Evolutionary conservation across 2,888 invertebrate genomes (phyloP).

Genomic region (Caenorhabditis uteleia): DNA sequence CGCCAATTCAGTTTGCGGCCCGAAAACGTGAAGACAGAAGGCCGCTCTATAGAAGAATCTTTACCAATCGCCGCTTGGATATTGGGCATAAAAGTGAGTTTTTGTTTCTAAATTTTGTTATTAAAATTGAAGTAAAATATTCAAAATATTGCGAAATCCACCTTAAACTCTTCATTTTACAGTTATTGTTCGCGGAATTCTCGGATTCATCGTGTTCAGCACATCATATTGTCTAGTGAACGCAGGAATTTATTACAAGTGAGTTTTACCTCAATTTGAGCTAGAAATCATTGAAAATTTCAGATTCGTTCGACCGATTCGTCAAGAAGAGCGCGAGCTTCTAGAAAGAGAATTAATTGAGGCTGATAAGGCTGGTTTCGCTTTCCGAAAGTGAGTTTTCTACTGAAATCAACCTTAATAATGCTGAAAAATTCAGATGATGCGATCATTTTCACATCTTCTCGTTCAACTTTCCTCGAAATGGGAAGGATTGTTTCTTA

Average conservation of each 20-base stretch:
- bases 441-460: conserved; percentile 28
- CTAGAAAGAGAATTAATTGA: conserved; percentile 66
- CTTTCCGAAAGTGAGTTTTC: conserved; percentile 39
- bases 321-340: conserved; percentile 60
- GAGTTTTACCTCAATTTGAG: background rate
- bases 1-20: conserved; percentile 40
- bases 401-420: background rate
- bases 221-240: conserved; percentile 61
- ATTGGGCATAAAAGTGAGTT: conserved; percentile 62
- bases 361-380: conserved; percentile 64
- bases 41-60: conserved; percentile 66
- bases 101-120: background rate
- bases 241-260: conserved; percentile 63
- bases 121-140: background rate
- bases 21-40: conserved; percentile 56
- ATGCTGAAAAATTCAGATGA: conserved; percentile 27
- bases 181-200: conserved; percentile 60
- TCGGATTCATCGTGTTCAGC: conserved; percentile 62
- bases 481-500: conserved; percentile 42
- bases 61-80: conserved; percentile 66
- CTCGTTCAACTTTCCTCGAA: conserved; percentile 26
- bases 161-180: conserved; percentile 11
- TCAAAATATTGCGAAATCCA: no score
- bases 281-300: conserved; percentile 4
- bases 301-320: conserved; percentile 59